Conservation (phyloP, 2,113 vertebrate genomes). For the Lagopus leucura region DNA sequence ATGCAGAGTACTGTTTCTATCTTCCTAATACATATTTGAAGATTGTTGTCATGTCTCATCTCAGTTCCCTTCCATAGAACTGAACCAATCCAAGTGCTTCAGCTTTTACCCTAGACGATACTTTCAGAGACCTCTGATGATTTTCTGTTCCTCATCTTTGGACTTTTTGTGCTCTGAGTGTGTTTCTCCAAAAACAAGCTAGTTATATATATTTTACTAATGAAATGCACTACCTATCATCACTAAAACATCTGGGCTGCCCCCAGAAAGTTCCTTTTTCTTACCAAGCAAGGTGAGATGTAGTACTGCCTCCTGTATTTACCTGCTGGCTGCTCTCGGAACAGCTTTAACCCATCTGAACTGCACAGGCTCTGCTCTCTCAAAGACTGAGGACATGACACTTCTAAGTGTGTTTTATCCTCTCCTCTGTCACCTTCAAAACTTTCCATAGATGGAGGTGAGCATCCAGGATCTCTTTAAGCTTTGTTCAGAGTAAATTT, state of each 20-base stretch:
- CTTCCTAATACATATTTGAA: slow-evolving; percentile 37
- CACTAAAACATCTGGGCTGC: not conserved
- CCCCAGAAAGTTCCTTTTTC: not conserved
- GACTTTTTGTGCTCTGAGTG: not conserved
- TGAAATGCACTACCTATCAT: not conserved
- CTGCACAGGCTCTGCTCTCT: not conserved
- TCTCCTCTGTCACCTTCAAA: not conserved
- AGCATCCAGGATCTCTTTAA: not conserved
- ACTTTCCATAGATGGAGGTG: not conserved
- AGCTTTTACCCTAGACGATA: not conserved
- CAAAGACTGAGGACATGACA: not conserved
- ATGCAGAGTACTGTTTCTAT: not conserved
- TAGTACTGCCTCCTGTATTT: not conserved
- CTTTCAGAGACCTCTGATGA: not conserved
- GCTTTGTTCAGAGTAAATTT: not conserved
- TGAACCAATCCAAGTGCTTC: not conserved
- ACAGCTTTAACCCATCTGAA: not conserved
- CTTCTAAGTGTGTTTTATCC: not conserved
- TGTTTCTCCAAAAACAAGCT: not conserved
- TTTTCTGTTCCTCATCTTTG: not conserved
- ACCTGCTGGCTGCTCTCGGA: not conserved
- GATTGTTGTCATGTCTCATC: slow-evolving; percentile 17
- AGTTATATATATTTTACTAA: not conserved
- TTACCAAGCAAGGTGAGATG: not conserved
- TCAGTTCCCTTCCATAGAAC: slow-evolving; percentile 10